Percentiles rank a stretch among this genome's conserved stretches.
Evolutionary conservation across 2,113 vertebrate species (phyloP).

Genomic region (Menidia beryllina): DNA sequence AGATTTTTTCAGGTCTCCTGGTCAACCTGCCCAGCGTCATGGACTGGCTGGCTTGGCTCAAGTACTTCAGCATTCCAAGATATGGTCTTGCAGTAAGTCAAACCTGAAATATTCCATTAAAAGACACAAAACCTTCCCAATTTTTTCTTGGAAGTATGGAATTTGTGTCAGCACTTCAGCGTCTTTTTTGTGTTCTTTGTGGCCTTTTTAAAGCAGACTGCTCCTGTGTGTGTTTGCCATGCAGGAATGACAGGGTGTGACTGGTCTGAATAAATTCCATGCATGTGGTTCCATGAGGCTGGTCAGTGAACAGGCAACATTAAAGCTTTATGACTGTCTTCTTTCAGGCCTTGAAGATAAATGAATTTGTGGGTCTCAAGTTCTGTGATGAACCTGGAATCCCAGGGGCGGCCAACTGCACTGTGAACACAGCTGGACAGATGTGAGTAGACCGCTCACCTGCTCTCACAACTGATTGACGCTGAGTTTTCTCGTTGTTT

Average conservation of each 20-base stretch:
- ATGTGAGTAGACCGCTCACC: constrained; percentile 66
- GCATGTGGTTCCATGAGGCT: too few relatives aligned
- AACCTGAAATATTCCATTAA: background rate
- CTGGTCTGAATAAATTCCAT: too few relatives aligned
- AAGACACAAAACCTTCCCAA: too few relatives aligned
- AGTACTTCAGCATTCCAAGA: constrained; percentile 93
- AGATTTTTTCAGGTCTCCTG: constrained; percentile 95
- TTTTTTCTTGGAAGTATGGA: too few relatives aligned
- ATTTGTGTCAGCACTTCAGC: too few relatives aligned
- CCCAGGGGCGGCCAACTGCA: constrained; percentile 43
- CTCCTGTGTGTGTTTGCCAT: too few relatives aligned
- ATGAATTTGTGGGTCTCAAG: constrained; percentile 86
- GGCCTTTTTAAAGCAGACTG: too few relatives aligned
- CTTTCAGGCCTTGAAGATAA: constrained; percentile 89
- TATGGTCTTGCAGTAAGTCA: constrained; percentile 88
- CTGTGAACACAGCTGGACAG: constrained; percentile 13
- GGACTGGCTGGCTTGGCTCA: constrained; percentile 89
- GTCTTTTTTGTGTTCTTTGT: too few relatives aligned
- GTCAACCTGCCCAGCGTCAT: constrained; percentile 87
- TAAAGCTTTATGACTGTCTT: background rate
- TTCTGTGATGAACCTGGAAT: constrained; percentile 78
- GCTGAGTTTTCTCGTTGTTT: background rate
- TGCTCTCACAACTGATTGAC: background rate
- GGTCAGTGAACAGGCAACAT: too few relatives aligned
- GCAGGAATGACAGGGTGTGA: too few relatives aligned